These are phyloP conservation scores for Pollachius pollachius DNA, from an alignment of 2,113 vertebrate genomes.

Conservation along the genomic window DNA sequence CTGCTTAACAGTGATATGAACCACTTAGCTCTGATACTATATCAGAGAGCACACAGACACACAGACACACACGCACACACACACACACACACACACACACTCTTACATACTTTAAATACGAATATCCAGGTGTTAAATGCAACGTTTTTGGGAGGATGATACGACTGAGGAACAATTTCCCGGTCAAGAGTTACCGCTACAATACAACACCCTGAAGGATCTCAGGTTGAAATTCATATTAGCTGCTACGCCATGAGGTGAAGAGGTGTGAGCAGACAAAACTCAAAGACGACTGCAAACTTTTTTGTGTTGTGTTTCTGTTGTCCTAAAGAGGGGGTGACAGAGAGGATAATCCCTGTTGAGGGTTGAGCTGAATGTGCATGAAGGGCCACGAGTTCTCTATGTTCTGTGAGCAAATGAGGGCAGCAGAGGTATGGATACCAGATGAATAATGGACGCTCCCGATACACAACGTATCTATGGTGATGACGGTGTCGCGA, in stretches of 20 bases:
- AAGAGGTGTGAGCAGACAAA: not conserved
- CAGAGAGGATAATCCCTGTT: not conserved
- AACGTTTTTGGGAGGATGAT: too few species aligned
- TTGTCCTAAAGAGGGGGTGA: not conserved
- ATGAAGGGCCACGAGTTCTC: not conserved
- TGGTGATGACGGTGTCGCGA: not conserved
- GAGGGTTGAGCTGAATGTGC: not conserved
- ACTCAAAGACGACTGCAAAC: not conserved
- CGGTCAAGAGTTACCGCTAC: too few species aligned
- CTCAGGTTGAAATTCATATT: too few species aligned
- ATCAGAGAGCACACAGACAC: slow-evolving; percentile 16
- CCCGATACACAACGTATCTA: slow-evolving; percentile 24
- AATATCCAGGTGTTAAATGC: too few species aligned
- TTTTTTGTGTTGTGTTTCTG: not conserved
- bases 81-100: too few species aligned
- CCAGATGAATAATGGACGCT: slow-evolving; percentile 54
- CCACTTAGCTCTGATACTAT: slow-evolving; percentile 49
- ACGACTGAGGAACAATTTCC: too few species aligned
- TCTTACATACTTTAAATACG: too few species aligned
- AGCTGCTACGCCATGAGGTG: too few species aligned
- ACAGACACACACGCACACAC: not conserved
- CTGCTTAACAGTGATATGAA: slow-evolving; percentile 57
- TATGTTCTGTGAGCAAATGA: not conserved
- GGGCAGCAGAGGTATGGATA: slow-evolving; percentile 36
- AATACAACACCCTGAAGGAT: too few species aligned